These are phyloP conservation scores for Diploscapter pachys DNA, from an alignment of 1,140 invertebrate genomes.

Conservation along the genomic window DNA sequence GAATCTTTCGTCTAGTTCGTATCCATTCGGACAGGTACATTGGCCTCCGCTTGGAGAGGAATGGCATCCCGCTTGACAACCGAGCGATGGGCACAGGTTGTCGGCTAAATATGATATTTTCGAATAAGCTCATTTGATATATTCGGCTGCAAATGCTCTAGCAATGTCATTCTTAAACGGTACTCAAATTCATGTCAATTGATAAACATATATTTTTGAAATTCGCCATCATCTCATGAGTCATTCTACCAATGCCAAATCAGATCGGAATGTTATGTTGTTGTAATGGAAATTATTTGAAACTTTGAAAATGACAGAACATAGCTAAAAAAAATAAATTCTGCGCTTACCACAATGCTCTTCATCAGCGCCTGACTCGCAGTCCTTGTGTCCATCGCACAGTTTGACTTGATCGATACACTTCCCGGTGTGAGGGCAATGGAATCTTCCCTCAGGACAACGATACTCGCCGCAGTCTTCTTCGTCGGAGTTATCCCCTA, in stretches of 20 bases:
- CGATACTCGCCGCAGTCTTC: constrained; percentile 78
- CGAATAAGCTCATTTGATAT: too few relatives aligned
- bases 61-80: constrained; percentile 84
- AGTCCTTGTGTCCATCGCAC: constrained; percentile 84
- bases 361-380: constrained; percentile 84
- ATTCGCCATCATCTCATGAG: too few relatives aligned
- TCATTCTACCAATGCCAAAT: too few relatives aligned
- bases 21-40: constrained; percentile 80
- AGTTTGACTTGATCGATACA: constrained; percentile 82
- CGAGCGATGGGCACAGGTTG: constrained; percentile 72
- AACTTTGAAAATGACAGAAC: too few relatives aligned
- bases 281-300: too few relatives aligned
- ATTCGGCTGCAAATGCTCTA: too few relatives aligned
- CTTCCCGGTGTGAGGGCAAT: constrained; percentile 75
- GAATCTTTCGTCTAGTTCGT: constrained; percentile 70
- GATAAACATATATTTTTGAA: too few relatives aligned
- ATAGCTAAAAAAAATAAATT: too few relatives aligned
- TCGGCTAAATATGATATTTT: constrained; percentile 65
- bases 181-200: too few relatives aligned
- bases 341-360: constrained; percentile 61
- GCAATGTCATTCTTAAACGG: too few relatives aligned
- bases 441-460: constrained; percentile 85
- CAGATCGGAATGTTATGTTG: too few relatives aligned
- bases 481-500: constrained; percentile 70
- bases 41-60: constrained; percentile 80